A percentile compares a stretch with the other conserved stretches of the same genome.
phyloP scores from a whole-genome alignment of 2,113 vertebrate species.

The Sprattus sprattus region DNA sequence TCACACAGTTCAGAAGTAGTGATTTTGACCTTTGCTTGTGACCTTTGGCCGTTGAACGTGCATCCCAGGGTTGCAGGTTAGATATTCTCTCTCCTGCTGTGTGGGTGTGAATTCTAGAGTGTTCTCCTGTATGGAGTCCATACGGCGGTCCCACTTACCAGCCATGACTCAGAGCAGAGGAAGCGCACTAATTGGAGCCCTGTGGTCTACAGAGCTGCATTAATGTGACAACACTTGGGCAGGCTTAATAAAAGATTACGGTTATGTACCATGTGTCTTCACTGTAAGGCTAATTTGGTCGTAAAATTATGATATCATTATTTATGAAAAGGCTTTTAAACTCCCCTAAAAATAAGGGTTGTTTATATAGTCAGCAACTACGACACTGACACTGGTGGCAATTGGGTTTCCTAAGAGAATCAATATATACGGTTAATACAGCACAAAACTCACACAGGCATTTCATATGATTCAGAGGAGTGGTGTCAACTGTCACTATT shows the following conservation, averaged over 20 bases:
- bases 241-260: conserved; percentile 9
- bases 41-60: neutral
- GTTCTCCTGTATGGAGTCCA: neutral
- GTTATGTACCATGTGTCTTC: neutral
- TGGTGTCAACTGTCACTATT: neutral
- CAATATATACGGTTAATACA: neutral
- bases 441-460: neutral
- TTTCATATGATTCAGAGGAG: neutral
- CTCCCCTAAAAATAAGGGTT: neutral
- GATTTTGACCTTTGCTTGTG: neutral
- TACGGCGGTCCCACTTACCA: neutral
- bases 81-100: neutral
- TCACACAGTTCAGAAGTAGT: neutral
- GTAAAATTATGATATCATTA: neutral
- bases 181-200: neutral
- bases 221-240: neutral
- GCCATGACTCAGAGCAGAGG: neutral
- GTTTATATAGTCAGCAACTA: neutral
- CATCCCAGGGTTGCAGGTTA: neutral
- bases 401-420: neutral
- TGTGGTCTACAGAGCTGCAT: neutral
- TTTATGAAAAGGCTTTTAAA: neutral
- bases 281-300: neutral
- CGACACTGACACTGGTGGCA: neutral
- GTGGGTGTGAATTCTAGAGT: neutral